Base-by-base conservation (phyloP, 2,888 invertebrate species). In the Acrobeloides nanus region DNA sequence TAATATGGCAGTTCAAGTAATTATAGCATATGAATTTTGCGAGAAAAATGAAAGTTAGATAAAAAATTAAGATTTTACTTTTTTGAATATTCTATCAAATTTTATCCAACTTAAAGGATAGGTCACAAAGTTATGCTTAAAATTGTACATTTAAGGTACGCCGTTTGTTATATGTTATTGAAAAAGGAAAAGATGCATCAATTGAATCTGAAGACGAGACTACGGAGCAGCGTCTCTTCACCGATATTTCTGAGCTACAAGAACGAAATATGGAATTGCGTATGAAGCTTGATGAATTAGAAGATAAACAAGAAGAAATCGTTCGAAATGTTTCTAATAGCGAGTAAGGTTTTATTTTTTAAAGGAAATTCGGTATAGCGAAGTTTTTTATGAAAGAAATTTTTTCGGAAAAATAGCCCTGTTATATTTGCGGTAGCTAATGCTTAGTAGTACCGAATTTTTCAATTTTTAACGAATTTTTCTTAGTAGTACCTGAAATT, bases 221-320 rank as follows among this genome's bases (percentile, higher is more conserved):
- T 5, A 23, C 27, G 17, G 50, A 50, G 12, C 34, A 50, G 27
- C 51, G 29, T 24, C 38, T 52, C 3, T 54, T 54, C 24, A 17
- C 42, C 31, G 48, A 56, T 23, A 46, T 54, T 29, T 25, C 27
- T 15, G 55, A 54, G 25, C 23, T 54, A 8, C 54, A 54, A 21
- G 23, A 52, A 5, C 25, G 37, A n/a, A 54, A 54, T 35, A 35
- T 54, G 25, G 46, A 57, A 18, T 31, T 54, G 39, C 25, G 41
- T n/a, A 33, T 25, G 8, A 33, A 38, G 12, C 18, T 54, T 17
- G 39, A 56, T 10, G n/a, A 39, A 6, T 17, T 54, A 18, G 50
- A 57, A 15, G 15, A 17, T 7, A 34, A 31, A 12, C 47, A 51
- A 27, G 50, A 42, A 7, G 40, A 54, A 25, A 34, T 29, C 29